Conservation (phyloP, 2,113 vertebrate species). For the Mormyrus lacerda region DNA sequence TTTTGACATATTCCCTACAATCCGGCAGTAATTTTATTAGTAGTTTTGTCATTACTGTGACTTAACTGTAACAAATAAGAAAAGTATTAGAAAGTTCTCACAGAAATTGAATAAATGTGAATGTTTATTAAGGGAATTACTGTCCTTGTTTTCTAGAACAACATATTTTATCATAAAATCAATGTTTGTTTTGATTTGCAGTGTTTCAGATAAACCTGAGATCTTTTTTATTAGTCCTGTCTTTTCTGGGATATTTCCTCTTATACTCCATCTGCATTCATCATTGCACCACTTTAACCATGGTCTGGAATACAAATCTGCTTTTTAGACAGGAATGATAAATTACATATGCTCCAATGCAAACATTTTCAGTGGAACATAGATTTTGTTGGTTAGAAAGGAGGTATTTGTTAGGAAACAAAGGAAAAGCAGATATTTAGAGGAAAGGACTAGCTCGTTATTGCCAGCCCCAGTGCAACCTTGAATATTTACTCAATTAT, state of each 20-base stretch:
- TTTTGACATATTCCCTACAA: background rate
- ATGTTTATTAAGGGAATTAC: background rate
- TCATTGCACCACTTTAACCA: conserved; percentile 48
- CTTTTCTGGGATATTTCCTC: conserved; percentile 33
- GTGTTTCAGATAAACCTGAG: background rate
- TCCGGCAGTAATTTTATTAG: background rate
- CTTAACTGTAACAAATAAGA: background rate
- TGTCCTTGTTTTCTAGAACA: background rate
- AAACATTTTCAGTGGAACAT: background rate
- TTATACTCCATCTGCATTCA: conserved; percentile 48
- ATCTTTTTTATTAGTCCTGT: conserved; percentile 1
- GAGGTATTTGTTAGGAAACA: background rate
- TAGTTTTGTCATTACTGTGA: background rate
- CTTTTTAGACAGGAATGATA: conserved; percentile 23
- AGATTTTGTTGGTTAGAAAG: background rate
- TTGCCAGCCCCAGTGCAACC: background rate
- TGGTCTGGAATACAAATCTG: conserved; percentile 54
- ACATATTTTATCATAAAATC: background rate
- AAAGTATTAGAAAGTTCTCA: background rate
- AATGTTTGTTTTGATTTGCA: background rate
- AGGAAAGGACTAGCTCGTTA: background rate
- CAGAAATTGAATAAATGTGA: background rate
- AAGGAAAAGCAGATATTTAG: background rate
- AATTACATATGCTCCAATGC: conserved; percentile 1
- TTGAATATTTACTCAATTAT: background rate